Percentiles rank a stretch among this genome's conserved stretches.
Conservation (phyloP, 2,888 invertebrate genomes). For the Orthonevra nobilis region DNA sequence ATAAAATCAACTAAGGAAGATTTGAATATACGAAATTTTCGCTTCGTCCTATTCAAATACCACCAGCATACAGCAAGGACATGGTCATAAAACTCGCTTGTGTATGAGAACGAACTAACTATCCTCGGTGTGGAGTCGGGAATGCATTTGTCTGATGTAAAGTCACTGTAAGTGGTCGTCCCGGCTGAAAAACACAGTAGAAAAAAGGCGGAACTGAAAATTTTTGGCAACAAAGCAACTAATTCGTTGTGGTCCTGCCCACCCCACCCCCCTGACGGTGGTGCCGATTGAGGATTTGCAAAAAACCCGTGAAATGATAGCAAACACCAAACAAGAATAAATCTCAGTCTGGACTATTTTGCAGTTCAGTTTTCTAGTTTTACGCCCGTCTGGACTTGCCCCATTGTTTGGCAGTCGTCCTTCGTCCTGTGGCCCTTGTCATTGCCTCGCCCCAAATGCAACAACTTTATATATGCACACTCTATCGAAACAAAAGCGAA, state of each 20-base stretch:
- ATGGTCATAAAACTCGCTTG: conserved; percentile 26
- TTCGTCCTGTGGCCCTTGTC: conserved; percentile 4
- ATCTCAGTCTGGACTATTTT: conserved; percentile 33
- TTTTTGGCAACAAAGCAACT: conserved; percentile 52
- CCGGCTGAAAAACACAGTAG: background rate
- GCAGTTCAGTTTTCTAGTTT: conserved; percentile 43
- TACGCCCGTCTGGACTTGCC: conserved; percentile 44
- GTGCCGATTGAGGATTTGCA: conserved; percentile 6
- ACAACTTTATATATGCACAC: conserved; percentile 31
- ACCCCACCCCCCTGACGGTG: background rate
- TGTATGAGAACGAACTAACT: conserved; percentile 2
- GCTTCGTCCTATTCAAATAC: background rate
- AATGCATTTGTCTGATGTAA: conserved; percentile 41
- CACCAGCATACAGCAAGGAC: conserved; percentile 14
- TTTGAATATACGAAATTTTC: conserved; percentile 22
- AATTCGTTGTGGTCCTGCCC: conserved; percentile 31
- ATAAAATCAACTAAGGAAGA: conserved; percentile 36
- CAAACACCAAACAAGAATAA: conserved; percentile 60
- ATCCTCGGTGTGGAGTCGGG: background rate
- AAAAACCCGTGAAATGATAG: conserved; percentile 62
- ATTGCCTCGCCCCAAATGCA: conserved; percentile 14
- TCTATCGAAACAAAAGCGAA: conserved; percentile 60
- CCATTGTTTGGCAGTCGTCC: conserved; percentile 25
- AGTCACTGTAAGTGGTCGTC: conserved; percentile 11
- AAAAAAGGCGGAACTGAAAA: conserved; percentile 14